Base-by-base conservation (phyloP, 2,888 invertebrate genomes). In the Drosophila infuscata region DNA sequence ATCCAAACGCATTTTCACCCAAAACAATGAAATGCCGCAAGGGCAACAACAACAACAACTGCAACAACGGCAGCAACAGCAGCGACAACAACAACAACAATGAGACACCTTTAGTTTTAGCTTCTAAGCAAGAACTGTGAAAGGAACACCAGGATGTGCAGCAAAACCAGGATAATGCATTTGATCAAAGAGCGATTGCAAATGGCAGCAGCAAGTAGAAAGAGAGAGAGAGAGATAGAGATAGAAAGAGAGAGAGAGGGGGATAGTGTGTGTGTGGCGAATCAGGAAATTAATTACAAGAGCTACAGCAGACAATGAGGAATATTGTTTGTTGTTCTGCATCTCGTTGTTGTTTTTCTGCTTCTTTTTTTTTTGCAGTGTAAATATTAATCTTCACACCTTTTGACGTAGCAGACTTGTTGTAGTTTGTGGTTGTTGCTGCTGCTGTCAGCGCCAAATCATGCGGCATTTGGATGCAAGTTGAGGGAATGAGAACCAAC, bases 361-460 rank as follows among this genome's bases (percentile, higher is more conserved):
- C 43, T 54, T 25, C 53, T 51, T 53, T 53, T 69, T 64, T 66
- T 74, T 72, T 69, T 67, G 46, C 48, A 58, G 48, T 62, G 76
- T 70, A 89, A 84, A 84, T 89, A 88, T 91, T 88, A 84, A 86
- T 84, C 82, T 88, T 89, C 85, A 61, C 87, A 88, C 91, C 87
- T 84, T 87, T 73, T 70, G 61, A 74, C 33, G 73, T 51, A 67
- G 77, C 57, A 33, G 60, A 62, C 70, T 73, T 75, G 70, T 58
- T 75, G 0, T 41, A n/a, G 20, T 65, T 67, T 68, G 57, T 54
- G 69, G 75, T 68, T 30, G 17, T n/a, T n/a, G 11, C 12, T 43
- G 52, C 11, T 30, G 6, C 20, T 51, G 17, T 15, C 29, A 36
- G 8, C 6, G 15, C 35, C 76, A 82, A 88, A 82, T 85, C 77